Evolutionary conservation across 1,140 invertebrate species (phyloP), one percentile per base, ranked within the genome.

Genomic region (Conopomorpha cramerella): DNA sequence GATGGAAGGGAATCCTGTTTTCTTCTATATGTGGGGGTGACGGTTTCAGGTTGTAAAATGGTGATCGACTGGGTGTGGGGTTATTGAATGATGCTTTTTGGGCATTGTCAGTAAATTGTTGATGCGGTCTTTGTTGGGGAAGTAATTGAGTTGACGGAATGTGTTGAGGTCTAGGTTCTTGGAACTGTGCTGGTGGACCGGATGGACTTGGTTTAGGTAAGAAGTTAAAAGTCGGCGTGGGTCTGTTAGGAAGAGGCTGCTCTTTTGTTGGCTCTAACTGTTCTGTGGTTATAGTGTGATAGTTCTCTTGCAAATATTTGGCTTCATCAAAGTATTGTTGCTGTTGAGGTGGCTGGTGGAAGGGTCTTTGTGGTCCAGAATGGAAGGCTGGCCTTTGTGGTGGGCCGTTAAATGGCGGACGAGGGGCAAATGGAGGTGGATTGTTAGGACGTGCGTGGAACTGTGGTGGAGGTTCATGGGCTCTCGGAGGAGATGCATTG

Each of bases 301-400:
- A 79, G 50, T 79, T 79, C 49, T 79, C 71, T 55, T 79, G 74
- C 38, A 79, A 62, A 42, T 79, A 79, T 58, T 79, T 77, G 14
- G 73, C 54, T 49, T 79, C 77, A 39, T 79, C 73, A 44, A 79
- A 78, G 45, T 51, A 74, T 38, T 42, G n/a, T n/a, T n/a, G 46
- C 38, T 64, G 65, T 36, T 40, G 44, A 44, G 62, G 70, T 12
- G 55, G 51, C 46, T 60, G 56, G 41, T 66, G 58, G 46, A 74
- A 64, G 3, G 74, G 73, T 49, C 74, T 58, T 57, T 74, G 74
- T 27, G 67, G 65, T 28, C 65, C 71, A 15, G 66, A 57, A 39
- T 68, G 68, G 42, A 73, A 73, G 37, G 46, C 55, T 3, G 50
- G 37, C 41, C 58, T 58, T 16, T 66, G 56, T 8, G 71, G 71